Percentiles rank a stretch among this genome's conserved stretches.
phyloP scores from a whole-genome alignment of 2,888 invertebrate species.

The Boloria euphrosyne region DNA sequence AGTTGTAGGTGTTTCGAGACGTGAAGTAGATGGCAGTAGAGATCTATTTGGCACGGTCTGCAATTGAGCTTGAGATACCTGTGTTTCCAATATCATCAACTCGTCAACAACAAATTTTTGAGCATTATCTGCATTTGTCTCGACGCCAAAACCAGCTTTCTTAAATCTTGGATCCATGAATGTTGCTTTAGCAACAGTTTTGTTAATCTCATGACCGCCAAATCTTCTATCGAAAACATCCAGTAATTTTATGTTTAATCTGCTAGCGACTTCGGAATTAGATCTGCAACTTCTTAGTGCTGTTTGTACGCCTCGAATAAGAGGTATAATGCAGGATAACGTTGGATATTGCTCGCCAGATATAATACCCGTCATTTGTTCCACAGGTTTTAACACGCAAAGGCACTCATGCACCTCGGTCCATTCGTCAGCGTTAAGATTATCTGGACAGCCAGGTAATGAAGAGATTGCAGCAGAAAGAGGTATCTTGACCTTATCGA shows the following conservation, averaged over 20 bases:
- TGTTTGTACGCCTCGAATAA: neutral
- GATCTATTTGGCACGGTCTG: constrained; percentile 34
- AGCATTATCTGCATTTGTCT: constrained; percentile 35
- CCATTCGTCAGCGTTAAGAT: constrained; percentile 10
- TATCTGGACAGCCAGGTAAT: constrained; percentile 11
- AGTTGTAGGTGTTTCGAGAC: constrained; percentile 35
- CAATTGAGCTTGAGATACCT: constrained; percentile 31
- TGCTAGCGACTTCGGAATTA: no score
- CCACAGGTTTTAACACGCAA: constrained; percentile 37
- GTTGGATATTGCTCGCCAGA: constrained; percentile 28
- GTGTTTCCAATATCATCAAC: constrained; percentile 28
- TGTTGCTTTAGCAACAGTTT: constrained; percentile 32
- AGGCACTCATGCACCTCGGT: constrained; percentile 32
- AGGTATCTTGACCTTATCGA: no score
- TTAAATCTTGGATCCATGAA: constrained; percentile 35
- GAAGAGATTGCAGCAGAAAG: no score
- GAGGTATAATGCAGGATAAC: constrained; percentile 7
- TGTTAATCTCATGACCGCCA: neutral
- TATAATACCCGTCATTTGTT: constrained; percentile 36
- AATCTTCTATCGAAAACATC: no score
- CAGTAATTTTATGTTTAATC: no score
- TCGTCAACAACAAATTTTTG: constrained; percentile 21
- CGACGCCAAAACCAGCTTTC: constrained; percentile 35
- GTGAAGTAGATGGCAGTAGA: constrained; percentile 31
- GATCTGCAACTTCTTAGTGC: no score